Conservation (phyloP, 2,797 vertebrate species). For the Chrysocyon brachyurus region DNA sequence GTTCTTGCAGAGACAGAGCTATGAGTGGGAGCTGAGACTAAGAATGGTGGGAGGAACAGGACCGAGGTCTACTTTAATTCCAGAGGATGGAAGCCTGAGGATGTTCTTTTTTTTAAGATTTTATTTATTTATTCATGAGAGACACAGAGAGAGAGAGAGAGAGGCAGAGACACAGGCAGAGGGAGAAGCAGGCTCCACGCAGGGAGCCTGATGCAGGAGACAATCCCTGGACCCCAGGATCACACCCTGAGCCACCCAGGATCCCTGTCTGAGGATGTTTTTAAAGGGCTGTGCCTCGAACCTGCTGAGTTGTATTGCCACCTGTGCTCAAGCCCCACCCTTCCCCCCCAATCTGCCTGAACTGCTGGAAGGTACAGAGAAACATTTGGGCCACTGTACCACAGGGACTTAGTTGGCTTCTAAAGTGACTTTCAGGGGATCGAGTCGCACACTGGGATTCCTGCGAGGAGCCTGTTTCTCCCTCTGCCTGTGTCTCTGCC, state of each 20-base stretch:
- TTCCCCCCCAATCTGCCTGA: not conserved
- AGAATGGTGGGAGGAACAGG: not conserved
- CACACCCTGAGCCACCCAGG: too few species aligned
- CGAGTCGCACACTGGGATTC: too few species aligned
- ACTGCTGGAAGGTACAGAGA: not conserved
- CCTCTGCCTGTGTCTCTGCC: too few species aligned
- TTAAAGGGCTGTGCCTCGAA: not conserved
- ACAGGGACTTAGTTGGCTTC: not conserved
- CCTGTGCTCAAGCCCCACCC: not conserved
- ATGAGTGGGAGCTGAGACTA: not conserved
- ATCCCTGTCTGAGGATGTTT: not conserved
- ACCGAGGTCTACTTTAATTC: not conserved
- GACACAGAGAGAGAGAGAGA: not conserved
- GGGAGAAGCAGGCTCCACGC: not conserved
- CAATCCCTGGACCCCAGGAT: too few species aligned
- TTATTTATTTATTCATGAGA: too few species aligned
- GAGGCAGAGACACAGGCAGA: not conserved
- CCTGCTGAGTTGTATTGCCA: not conserved
- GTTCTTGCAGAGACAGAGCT: not conserved
- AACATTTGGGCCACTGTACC: not conserved
- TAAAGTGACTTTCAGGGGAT: too few species aligned
- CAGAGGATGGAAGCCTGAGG: not conserved
- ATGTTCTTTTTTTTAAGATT: too few species aligned
- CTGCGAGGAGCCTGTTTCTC: too few species aligned
- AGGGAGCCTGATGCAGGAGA: not conserved